Percentiles rank a stretch among this genome's conserved stretches.
These are phyloP conservation scores for Burhinus bistriatus DNA, from an alignment of 2,113 vertebrate genomes.

Conservation along the genomic window DNA sequence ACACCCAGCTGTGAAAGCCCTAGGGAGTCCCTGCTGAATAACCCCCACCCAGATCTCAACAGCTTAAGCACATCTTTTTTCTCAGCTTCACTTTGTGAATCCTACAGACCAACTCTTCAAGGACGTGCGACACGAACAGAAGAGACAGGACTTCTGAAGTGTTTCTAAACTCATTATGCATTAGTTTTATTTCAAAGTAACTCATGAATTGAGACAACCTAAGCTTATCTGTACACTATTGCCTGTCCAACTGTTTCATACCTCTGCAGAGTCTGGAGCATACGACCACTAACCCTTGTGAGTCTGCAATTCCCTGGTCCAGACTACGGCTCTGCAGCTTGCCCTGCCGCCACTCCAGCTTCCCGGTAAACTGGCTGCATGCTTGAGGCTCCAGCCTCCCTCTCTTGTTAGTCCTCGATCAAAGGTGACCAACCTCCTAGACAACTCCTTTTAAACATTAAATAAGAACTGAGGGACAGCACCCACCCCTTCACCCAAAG, in stretches of 20 bases:
- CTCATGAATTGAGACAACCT: neutral
- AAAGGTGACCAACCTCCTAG: neutral
- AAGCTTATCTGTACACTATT: neutral
- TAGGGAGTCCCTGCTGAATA: neutral
- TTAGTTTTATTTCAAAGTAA: neutral
- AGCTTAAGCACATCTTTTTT: neutral
- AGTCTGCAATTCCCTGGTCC: neutral
- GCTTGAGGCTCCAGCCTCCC: neutral
- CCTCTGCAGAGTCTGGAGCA: neutral
- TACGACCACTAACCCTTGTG: neutral
- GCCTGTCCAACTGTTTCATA: neutral
- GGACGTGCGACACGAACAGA: neutral
- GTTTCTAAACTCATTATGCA: neutral
- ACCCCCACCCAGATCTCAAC: neutral
- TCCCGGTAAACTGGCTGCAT: rapidly evolving
- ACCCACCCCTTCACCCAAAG: neutral
- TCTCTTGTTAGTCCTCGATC: neutral
- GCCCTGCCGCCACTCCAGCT: neutral
- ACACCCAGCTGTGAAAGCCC: neutral
- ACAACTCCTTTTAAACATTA: neutral
- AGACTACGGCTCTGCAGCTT: neutral
- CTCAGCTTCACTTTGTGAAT: neutral
- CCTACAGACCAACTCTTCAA: neutral
- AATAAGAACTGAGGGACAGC: neutral
- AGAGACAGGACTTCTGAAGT: neutral